These are phyloP conservation scores for Corvus moneduloides DNA, from an alignment of 2,113 vertebrate genomes.

Conservation along the genomic window DNA sequence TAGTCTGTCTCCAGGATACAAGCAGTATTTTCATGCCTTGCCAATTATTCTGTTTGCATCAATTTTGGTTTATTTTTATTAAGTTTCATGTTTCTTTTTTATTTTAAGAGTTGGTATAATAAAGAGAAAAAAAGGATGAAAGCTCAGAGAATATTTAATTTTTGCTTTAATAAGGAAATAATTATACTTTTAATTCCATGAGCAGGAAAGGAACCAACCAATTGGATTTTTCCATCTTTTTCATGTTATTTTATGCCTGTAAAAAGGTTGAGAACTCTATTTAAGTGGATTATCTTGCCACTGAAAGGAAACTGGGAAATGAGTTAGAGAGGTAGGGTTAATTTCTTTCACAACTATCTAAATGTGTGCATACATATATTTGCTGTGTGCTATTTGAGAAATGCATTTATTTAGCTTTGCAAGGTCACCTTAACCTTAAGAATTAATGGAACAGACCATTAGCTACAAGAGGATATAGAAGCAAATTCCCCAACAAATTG, in stretches of 20 bases:
- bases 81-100: slow-evolving; percentile 26
- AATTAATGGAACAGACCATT: slow-evolving; percentile 48
- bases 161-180: slow-evolving; percentile 65
- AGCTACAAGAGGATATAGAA: neutral
- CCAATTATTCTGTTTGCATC: slow-evolving; percentile 77
- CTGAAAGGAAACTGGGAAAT: slow-evolving; percentile 48
- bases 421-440: slow-evolving; percentile 31
- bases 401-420: slow-evolving; percentile 40
- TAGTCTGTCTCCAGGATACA: slow-evolving; percentile 71
- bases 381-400: slow-evolving; percentile 21
- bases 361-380: slow-evolving; percentile 9
- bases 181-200: slow-evolving; percentile 33
- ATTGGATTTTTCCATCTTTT: slow-evolving; percentile 31
- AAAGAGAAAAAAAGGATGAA: slow-evolving; percentile 61
- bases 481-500: neutral
- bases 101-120: slow-evolving; percentile 49
- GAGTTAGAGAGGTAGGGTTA: slow-evolving; percentile 50
- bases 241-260: slow-evolving; percentile 53
- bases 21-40: slow-evolving; percentile 62
- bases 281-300: slow-evolving; percentile 54
- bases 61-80: slow-evolving; percentile 67
- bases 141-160: slow-evolving; percentile 65
- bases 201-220: slow-evolving; percentile 22
- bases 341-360: slow-evolving; percentile 16
- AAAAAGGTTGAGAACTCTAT: slow-evolving; percentile 54